Evolutionary conservation across 1,140 invertebrate genomes (phyloP).

Genomic region (Diachasma alloeum): DNA sequence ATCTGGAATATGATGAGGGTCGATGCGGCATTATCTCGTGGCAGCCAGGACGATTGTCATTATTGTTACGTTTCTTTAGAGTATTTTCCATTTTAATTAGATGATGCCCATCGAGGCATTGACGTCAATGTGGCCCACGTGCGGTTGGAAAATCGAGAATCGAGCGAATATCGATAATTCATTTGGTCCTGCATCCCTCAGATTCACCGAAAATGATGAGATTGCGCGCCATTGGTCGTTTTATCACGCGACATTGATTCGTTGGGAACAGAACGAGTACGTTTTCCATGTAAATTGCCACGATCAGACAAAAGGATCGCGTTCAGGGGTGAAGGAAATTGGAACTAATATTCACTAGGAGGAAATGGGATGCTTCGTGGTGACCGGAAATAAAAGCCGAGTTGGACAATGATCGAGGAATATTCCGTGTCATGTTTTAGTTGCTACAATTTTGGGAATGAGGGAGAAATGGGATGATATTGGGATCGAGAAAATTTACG

Average conservation of each 20-base stretch:
- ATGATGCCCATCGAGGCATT: background rate
- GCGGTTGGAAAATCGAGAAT: constrained; percentile 16
- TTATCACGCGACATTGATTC: constrained; percentile 52
- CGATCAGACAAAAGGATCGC: background rate
- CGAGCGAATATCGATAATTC: background rate
- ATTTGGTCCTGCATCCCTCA: background rate
- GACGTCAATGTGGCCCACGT: background rate
- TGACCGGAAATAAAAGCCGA: constrained; percentile 54
- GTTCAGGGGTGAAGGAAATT: background rate
- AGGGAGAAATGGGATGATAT: background rate
- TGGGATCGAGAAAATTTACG: background rate
- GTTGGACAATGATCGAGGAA: constrained; percentile 28
- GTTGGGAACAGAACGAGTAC: constrained; percentile 42
- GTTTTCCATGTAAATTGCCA: constrained; percentile 55
- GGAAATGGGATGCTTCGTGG: constrained; percentile 48
- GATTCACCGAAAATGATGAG: constrained; percentile 18
- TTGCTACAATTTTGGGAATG: background rate
- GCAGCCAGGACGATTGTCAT: constrained; percentile 1
- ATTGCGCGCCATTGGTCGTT: constrained; percentile 32
- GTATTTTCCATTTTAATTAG: background rate
- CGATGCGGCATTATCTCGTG: constrained; percentile 4
- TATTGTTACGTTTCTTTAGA: background rate
- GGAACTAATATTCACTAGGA: constrained; percentile 49
- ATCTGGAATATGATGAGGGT: background rate
- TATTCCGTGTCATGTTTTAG: background rate